Evolutionary conservation across 2,888 invertebrate genomes (phyloP).

Genomic region (Leucania comma): DNA sequence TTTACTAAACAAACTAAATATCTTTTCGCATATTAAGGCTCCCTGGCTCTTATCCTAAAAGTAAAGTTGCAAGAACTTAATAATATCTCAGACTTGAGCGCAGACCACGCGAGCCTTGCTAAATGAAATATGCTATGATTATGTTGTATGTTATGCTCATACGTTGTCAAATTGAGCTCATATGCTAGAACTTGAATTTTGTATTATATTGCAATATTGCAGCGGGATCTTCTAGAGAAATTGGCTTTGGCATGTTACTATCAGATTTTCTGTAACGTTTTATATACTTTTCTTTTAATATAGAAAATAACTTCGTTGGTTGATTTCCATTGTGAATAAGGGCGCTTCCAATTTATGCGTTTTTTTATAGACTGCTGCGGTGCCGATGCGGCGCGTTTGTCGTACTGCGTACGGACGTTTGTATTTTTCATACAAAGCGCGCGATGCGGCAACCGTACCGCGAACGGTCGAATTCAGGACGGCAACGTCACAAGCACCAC

Average conservation of each 20-base stretch:
- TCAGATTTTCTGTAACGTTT: not conserved
- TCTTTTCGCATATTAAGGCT: not conserved
- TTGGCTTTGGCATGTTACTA: not conserved
- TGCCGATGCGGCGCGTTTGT: no score
- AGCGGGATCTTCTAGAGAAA: slow-evolving; percentile 16
- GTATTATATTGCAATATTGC: slow-evolving; percentile 32
- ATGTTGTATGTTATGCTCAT: slow-evolving; percentile 39
- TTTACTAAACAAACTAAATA: not conserved
- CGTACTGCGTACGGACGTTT: no score
- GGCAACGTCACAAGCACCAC: no score
- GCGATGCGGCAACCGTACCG: no score
- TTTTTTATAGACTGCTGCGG: no score
- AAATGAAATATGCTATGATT: slow-evolving; percentile 69
- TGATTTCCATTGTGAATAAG: no score
- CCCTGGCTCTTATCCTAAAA: slow-evolving; percentile 47
- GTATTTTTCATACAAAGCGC: no score
- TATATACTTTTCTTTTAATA: not conserved
- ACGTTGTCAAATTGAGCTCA: slow-evolving; percentile 57
- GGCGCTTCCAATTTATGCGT: no score
- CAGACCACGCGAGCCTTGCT: slow-evolving; percentile 58
- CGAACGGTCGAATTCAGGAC: no score
- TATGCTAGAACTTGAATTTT: slow-evolving; percentile 43
- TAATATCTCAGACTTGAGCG: slow-evolving; percentile 63
- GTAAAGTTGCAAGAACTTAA: slow-evolving; percentile 63
- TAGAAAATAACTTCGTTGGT: not conserved